Percentiles rank a stretch among this genome's conserved stretches.
Evolutionary conservation across 2,113 vertebrate species (phyloP).

Genomic region (Pterocles burchelli): DNA sequence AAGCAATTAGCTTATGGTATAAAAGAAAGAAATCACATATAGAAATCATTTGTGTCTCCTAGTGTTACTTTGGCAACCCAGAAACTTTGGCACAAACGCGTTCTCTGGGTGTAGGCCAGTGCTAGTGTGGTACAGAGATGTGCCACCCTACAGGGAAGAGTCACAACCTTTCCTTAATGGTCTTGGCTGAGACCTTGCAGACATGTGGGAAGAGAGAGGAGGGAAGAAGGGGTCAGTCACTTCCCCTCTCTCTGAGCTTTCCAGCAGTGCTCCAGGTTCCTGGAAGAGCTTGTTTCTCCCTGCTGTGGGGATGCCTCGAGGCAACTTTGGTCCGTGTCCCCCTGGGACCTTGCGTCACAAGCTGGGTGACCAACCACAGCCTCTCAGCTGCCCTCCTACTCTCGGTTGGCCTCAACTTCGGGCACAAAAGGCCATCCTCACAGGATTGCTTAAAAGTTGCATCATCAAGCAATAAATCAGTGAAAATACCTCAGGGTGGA

Average conservation of each 20-base stretch:
- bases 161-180: not conserved
- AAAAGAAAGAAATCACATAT: constrained; percentile 38
- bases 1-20: constrained; percentile 34
- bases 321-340: not conserved
- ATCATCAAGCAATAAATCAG: constrained; percentile 17
- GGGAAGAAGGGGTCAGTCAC: not conserved
- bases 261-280: not conserved
- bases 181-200: not conserved
- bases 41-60: not conserved
- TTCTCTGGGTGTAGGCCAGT: fast-evolving
- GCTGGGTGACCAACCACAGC: not conserved
- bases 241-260: not conserved
- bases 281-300: not conserved
- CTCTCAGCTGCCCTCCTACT: not conserved
- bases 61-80: not conserved
- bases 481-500: constrained; percentile 32
- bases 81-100: not conserved
- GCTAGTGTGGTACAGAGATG: not conserved
- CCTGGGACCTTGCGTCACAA: not conserved
- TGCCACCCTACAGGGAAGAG: not conserved
- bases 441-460: constrained; percentile 26
- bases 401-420: not conserved
- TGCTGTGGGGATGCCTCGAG: fast-evolving
- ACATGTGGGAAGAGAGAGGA: not conserved
- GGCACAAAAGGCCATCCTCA: not conserved